Conservation (phyloP, 2,797 vertebrate species). For the Microctenopoma steveboyesi region DNA sequence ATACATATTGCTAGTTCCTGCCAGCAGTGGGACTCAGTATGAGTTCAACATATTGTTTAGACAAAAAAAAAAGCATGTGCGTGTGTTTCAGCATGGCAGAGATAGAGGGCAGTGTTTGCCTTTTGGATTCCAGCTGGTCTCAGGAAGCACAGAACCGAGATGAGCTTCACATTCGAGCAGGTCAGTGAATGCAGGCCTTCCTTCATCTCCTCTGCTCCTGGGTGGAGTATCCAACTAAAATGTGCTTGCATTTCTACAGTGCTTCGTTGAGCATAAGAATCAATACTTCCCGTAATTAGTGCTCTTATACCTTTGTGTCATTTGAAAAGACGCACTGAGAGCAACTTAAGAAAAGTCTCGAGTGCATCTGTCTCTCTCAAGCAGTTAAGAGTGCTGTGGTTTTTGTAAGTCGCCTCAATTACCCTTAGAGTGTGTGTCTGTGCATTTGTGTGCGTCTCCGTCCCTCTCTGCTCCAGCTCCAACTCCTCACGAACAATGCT, state of each 20-base stretch:
- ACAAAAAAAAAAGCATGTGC: not conserved
- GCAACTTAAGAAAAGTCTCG: constrained; percentile 65
- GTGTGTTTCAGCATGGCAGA: constrained; percentile 44
- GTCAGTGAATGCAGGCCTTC: not conserved
- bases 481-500: constrained; percentile 20
- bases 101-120: constrained; percentile 81
- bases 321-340: constrained; percentile 61
- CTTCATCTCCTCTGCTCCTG: not conserved
- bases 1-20: constrained; percentile 6
- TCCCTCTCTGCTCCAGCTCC: constrained; percentile 9
- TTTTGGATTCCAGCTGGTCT: constrained; percentile 15
- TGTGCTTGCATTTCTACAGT: constrained; percentile 29
- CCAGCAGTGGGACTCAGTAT: not conserved
- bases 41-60: not conserved
- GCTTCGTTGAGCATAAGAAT: constrained; percentile 46
- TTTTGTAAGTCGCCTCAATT: constrained; percentile 70
- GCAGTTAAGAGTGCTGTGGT: constrained; percentile 61
- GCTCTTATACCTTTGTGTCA: constrained; percentile 58
- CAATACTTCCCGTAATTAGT: constrained; percentile 58
- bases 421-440: constrained; percentile 46
- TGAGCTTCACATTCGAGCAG: not conserved
- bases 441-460: constrained; percentile 3
- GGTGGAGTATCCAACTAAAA: constrained; percentile 6
- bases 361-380: constrained; percentile 71
- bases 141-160: constrained; percentile 1